phyloP scores from a whole-genome alignment of 1,140 invertebrate species.

The Prorops nasuta region DNA sequence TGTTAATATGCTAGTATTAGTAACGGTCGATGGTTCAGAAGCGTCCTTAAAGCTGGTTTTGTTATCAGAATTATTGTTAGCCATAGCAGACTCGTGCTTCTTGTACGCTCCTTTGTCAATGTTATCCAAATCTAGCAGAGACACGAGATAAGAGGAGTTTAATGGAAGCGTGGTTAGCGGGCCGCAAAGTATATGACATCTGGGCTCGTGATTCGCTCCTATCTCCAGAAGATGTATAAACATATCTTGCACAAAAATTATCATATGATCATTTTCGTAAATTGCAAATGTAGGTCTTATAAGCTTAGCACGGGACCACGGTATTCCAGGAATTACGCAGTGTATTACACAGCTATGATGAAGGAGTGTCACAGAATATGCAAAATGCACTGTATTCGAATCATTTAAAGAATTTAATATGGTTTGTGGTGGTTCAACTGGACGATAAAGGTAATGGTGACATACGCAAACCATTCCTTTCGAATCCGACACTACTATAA shows the following conservation, averaged over 20 bases:
- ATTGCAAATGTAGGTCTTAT: constrained; percentile 73
- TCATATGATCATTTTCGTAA: constrained; percentile 71
- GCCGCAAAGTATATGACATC: constrained; percentile 71
- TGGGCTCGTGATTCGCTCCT: constrained; percentile 75
- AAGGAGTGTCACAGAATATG: constrained; percentile 77
- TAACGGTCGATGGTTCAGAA: constrained; percentile 17
- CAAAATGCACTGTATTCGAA: constrained; percentile 73
- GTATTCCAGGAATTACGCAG: constrained; percentile 75
- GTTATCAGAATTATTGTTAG: constrained; percentile 7
- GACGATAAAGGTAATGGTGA: constrained; percentile 82
- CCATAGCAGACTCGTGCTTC: constrained; percentile 12
- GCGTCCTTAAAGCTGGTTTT: constrained; percentile 22
- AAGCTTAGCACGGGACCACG: constrained; percentile 71
- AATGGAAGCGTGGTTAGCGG: constrained; percentile 58
- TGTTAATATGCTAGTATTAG: constrained; percentile 38
- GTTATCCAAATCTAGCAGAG: constrained; percentile 50
- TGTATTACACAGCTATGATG: constrained; percentile 81
- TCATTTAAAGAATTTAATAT: constrained; percentile 56
- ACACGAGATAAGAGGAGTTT: constrained; percentile 65
- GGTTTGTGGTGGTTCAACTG: constrained; percentile 62
- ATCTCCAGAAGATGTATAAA: constrained; percentile 81
- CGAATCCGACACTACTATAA: constrained; percentile 72
- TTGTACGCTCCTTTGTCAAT: constrained; percentile 14
- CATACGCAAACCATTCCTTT: constrained; percentile 78
- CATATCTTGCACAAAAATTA: constrained; percentile 74